Base-by-base conservation (phyloP, 2,888 invertebrate species). In the Heliconius charithonia region DNA sequence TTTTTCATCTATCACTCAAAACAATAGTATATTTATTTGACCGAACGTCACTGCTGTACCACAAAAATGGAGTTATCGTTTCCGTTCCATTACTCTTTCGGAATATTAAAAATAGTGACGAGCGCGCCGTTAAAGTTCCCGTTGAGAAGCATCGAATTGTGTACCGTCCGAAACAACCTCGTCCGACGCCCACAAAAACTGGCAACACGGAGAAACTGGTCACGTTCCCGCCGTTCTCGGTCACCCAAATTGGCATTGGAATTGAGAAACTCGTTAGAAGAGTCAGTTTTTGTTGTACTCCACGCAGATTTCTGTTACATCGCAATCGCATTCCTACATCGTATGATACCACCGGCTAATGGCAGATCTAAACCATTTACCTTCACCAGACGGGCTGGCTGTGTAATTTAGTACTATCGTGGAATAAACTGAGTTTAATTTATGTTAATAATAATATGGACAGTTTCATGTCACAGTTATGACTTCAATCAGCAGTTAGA, bases 211-310 rank as follows among this genome's bases (percentile, higher is more conserved):
- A 84, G 82, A 87, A 84, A 86, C 85, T 83, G 87, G 80, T 84
- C 86, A 86, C 87, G 87, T 85, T 87, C 87, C 85, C 79, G 86
- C 81, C 83, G 32, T 67, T 84, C 87, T 84, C 76, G 80, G 86
- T 87, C 89, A 84, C 90, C 89, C 86, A 90, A 91, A 88, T 89
- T 87, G 92, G 91, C 84, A 86, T 86, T 87, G 89, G 89, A 88
- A 90, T 90, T 91, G 91, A 91, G 92, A 93, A 92, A 93, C 93
- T 92, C 85, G 91, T 92, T 91, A 89, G 89, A 89, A 87, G 87
- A 87, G 83, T 84, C 83, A 85, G 87, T 92, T 93, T 92, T 93
- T 93, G 86, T 86, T 81, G 84, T 82, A 83, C 84, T 83, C 83
- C 78, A 80, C 79, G 81, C 78, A 89, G 91, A 91, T 93, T 93